A percentile compares a stretch with the other conserved stretches of the same genome.
Conservation (phyloP, 2,113 vertebrate species). For the Perca fluviatilis region DNA sequence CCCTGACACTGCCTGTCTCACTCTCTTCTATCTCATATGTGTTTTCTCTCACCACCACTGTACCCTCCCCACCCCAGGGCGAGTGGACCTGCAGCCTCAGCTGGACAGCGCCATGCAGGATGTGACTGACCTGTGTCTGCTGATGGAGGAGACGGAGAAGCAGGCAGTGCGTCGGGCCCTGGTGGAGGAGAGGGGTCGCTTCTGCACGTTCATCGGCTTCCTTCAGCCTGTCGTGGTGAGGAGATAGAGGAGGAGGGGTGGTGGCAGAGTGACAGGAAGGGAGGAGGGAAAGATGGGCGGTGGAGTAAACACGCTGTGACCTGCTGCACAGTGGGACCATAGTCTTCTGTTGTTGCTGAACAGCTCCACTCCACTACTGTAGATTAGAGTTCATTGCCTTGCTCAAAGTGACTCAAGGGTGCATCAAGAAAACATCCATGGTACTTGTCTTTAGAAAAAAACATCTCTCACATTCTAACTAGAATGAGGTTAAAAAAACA, state of each 20-base stretch:
- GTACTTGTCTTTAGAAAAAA: too few species aligned
- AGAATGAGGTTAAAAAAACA: too few species aligned
- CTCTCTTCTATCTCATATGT: neutral
- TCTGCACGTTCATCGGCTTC: slow-evolving; percentile 96
- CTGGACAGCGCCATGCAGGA: slow-evolving; percentile 97
- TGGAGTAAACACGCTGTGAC: neutral
- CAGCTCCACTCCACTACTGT: neutral
- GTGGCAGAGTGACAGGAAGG: too few species aligned
- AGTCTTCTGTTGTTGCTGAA: neutral
- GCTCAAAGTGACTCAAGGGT: neutral
- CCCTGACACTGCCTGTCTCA: neutral
- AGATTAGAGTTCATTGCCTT: neutral
- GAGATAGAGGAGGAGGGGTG: neutral
- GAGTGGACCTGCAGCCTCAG: slow-evolving; percentile 97
- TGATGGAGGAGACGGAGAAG: slow-evolving; percentile 98
- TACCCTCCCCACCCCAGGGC: slow-evolving; percentile 81
- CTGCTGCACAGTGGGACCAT: neutral
- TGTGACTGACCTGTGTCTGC: slow-evolving; percentile 96
- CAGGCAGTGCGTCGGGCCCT: slow-evolving; percentile 96
- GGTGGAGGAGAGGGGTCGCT: slow-evolving; percentile 94
- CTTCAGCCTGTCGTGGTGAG: slow-evolving; percentile 97
- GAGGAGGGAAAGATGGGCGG: neutral
- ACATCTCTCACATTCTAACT: too few species aligned
- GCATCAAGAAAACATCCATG: too few species aligned
- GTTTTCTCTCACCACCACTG: neutral